Conservation (phyloP, 1,140 invertebrate species). For the Bacillus rossius region DNA sequence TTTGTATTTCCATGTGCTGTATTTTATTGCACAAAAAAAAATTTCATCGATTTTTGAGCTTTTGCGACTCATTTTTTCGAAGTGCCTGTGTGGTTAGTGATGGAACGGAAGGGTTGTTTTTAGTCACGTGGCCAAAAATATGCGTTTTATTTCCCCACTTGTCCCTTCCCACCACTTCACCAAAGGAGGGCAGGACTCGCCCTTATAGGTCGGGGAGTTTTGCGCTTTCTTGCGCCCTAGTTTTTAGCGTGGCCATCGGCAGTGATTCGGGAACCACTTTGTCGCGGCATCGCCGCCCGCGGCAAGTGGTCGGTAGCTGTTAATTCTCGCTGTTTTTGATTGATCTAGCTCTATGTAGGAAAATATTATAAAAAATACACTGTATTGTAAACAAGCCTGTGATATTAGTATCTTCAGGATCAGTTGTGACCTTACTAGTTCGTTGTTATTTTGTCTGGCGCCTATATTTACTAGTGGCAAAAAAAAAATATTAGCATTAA, state of each 20-base stretch:
- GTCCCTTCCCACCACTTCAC: too few species aligned
- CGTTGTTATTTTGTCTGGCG: conserved; percentile 38
- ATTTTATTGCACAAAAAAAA: conserved; percentile 12
- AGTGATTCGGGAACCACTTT: too few species aligned
- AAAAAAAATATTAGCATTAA: conserved; percentile 5
- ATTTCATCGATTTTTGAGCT: conserved; percentile 12
- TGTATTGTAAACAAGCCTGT: conserved; percentile 46
- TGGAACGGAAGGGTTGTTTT: conserved; percentile 2
- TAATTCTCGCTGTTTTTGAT: too few species aligned
- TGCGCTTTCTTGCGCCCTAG: too few species aligned
- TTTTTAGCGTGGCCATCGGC: too few species aligned
- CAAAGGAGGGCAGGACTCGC: too few species aligned
- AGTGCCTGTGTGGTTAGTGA: conserved; percentile 17
- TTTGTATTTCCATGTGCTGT: neutral
- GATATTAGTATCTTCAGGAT: conserved; percentile 52
- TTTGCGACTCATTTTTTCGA: conserved; percentile 13
- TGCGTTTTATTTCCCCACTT: neutral
- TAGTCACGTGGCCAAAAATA: conserved; percentile 10
- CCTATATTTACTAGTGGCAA: conserved; percentile 21
- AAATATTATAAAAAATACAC: conserved; percentile 32
- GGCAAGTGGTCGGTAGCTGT: too few species aligned
- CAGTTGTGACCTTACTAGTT: conserved; percentile 50
- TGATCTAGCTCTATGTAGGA: conserved; percentile 15
- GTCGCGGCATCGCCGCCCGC: too few species aligned
- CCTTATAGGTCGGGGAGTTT: too few species aligned